Conservation (phyloP, 2,888 invertebrate genomes). For the Trisateles emortualis region DNA sequence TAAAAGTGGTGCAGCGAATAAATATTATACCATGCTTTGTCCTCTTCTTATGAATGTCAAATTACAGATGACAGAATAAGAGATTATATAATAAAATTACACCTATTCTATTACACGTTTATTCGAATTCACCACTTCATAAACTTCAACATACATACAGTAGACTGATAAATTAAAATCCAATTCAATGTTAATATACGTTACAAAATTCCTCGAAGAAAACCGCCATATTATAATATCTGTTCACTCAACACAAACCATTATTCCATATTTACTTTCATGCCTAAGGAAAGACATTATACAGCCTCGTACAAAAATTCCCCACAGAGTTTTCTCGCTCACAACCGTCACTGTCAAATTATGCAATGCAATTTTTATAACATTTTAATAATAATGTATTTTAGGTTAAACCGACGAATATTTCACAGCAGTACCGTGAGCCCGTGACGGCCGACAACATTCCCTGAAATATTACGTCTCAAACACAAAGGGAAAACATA, state of each 20-base stretch:
- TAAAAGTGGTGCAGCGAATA: no score
- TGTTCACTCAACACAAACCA: neutral
- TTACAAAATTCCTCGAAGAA: neutral
- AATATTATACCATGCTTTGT: no score
- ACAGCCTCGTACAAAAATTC: slow-evolving; percentile 24
- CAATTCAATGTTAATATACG: neutral
- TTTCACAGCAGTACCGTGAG: slow-evolving; percentile 39
- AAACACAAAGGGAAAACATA: slow-evolving; percentile 65
- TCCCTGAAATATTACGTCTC: slow-evolving; percentile 61
- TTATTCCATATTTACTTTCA: slow-evolving; percentile 9
- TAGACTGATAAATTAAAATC: no score
- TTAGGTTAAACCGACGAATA: slow-evolving; percentile 44
- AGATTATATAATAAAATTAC: no score
- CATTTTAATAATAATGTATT: slow-evolving; percentile 51
- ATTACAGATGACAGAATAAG: no score
- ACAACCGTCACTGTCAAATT: slow-evolving; percentile 52
- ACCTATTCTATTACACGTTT: no score
- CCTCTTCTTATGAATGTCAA: no score
- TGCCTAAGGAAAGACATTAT: slow-evolving; percentile 28
- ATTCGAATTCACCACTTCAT: no score
- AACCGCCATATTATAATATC: neutral
- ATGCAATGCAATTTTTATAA: slow-evolving; percentile 44
- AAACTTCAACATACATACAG: no score
- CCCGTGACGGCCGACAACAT: slow-evolving; percentile 39
- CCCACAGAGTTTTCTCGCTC: slow-evolving; percentile 25